Conservation (phyloP, 2,888 invertebrate species). For the Terebella lapidaria region DNA sequence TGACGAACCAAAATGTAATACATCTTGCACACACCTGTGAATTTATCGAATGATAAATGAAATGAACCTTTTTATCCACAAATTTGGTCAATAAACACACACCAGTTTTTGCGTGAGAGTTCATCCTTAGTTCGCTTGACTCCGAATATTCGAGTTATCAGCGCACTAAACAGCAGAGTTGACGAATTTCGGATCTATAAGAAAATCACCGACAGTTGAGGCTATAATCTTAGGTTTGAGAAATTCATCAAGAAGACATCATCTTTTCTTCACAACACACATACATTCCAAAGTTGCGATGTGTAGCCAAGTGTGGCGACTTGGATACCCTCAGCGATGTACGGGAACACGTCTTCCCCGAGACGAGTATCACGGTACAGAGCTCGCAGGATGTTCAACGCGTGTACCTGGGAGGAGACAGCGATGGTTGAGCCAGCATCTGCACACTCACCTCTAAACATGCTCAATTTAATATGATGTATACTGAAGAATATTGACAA, state of each 20-base stretch:
- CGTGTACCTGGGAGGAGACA: conserved; percentile 66
- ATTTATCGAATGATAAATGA: too few species aligned
- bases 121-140: conserved; percentile 62
- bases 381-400: conserved; percentile 80
- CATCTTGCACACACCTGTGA: too few species aligned
- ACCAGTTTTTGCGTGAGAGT: conserved; percentile 51
- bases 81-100: too few species aligned
- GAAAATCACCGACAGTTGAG: too few species aligned
- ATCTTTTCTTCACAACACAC: conserved; percentile 1
- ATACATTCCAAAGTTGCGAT: conserved; percentile 68
- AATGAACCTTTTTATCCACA: neutral
- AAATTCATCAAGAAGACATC: neutral
- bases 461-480: too few species aligned
- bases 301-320: conserved; percentile 72
- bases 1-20: neutral
- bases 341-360: conserved; percentile 66
- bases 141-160: conserved; percentile 82
- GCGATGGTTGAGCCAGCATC: too few species aligned
- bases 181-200: conserved; percentile 68
- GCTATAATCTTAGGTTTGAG: neutral
- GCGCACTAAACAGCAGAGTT: conserved; percentile 75
- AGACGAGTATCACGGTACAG: conserved; percentile 73
- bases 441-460: too few species aligned
- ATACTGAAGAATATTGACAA: too few species aligned
- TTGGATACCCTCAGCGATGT: conserved; percentile 67